These are phyloP conservation scores for Brachionus paranguensis DNA, from an alignment of 1,140 invertebrate genomes.

Conservation along the genomic window DNA sequence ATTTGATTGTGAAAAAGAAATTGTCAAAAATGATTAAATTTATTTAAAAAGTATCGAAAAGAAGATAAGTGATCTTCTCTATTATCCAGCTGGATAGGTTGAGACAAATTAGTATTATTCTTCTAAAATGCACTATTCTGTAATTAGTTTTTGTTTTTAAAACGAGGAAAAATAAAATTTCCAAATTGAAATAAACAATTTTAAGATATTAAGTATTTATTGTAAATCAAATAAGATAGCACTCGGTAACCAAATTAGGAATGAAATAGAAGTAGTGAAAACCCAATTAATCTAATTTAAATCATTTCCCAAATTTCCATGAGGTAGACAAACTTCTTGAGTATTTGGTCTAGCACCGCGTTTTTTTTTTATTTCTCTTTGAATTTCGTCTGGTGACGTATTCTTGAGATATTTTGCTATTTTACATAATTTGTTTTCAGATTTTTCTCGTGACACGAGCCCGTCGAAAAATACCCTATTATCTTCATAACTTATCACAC, in stretches of 20 bases:
- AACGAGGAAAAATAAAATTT: too few relatives aligned
- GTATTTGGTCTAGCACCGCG: background rate
- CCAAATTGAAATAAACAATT: too few relatives aligned
- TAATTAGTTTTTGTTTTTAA: too few relatives aligned
- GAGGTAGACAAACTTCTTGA: background rate
- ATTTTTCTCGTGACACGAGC: conserved; percentile 2
- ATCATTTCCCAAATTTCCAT: conserved; percentile 27
- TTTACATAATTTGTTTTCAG: conserved; percentile 40
- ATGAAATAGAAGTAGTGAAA: background rate
- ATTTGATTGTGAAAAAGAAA: too few relatives aligned
- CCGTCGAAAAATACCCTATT: conserved; percentile 15
- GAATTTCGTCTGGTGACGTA: background rate
- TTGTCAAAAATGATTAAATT: too few relatives aligned
- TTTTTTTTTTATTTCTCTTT: background rate
- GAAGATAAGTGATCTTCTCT: too few relatives aligned
- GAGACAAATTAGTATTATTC: too few relatives aligned
- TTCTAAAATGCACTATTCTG: too few relatives aligned
- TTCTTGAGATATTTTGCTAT: background rate
- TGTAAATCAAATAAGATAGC: background rate
- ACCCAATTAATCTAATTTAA: background rate
- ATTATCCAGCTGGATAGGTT: too few relatives aligned
- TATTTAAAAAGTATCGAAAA: too few relatives aligned
- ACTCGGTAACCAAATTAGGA: background rate
- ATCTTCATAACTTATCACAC: background rate
- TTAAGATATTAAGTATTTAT: too few relatives aligned